Percentiles rank a stretch among this genome's conserved stretches.
Evolutionary conservation across 2,888 invertebrate species (phyloP).

Genomic region (Zaprionus obscuricornis): DNA sequence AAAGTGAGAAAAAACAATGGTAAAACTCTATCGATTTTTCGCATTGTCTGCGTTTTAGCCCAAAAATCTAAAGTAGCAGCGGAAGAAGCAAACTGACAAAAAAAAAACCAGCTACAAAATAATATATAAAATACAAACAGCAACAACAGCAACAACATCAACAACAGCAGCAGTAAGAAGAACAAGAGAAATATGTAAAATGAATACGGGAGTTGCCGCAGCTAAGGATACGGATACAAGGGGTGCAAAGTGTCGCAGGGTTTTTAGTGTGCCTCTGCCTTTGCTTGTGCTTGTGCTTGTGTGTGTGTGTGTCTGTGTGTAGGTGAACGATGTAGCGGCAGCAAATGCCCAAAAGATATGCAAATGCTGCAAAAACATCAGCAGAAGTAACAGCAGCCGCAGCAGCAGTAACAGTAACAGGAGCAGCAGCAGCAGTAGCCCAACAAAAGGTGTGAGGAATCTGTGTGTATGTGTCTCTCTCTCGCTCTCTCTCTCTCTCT

Average conservation of each 20-base stretch:
- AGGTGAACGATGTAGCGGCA: background rate
- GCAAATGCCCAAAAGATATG: conserved; percentile 67
- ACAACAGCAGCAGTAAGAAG: too few relatives aligned
- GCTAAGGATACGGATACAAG: background rate
- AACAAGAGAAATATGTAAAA: too few relatives aligned
- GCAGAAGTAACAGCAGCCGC: background rate
- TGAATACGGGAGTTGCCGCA: conserved; percentile 61
- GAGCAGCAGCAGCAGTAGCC: conserved; percentile 33
- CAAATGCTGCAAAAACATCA: conserved; percentile 67
- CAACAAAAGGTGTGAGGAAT: conserved; percentile 32
- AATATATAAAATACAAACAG: conserved; percentile 19
- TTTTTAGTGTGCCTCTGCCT: too few relatives aligned
- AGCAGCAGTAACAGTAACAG: too few relatives aligned
- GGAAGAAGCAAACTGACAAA: conserved; percentile 33
- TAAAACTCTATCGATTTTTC: conserved; percentile 75
- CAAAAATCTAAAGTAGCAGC: conserved; percentile 72
- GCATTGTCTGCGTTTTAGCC: conserved; percentile 71
- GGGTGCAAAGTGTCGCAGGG: too few relatives aligned
- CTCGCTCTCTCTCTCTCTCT: conserved; percentile 25
- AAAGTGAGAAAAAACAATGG: conserved; percentile 57
- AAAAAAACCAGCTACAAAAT: conserved; percentile 20
- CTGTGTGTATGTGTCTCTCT: conserved; percentile 23
- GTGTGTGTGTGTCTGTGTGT: too few relatives aligned
- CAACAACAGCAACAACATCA: conserved; percentile 14
- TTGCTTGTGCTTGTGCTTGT: too few relatives aligned